Percentiles rank a stretch among this genome's conserved stretches.
phyloP scores from a whole-genome alignment of 2,113 vertebrate species.

The Columbina picui region DNA sequence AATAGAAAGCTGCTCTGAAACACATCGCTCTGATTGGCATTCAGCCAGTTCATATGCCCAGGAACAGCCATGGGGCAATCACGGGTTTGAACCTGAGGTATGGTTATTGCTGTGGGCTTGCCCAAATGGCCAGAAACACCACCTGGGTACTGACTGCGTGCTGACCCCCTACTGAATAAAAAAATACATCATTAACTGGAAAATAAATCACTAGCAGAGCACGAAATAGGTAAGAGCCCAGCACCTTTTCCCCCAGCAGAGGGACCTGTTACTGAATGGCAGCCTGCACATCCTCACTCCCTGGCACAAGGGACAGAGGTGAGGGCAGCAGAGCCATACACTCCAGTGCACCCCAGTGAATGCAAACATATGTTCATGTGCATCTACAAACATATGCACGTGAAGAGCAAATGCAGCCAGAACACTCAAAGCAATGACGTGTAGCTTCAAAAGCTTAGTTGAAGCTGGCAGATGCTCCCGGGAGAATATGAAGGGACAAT shows the following conservation, averaged over 20 bases:
- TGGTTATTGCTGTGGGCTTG: neutral
- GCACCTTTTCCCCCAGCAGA: neutral
- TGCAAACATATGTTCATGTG: rapidly evolving
- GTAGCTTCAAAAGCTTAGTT: neutral
- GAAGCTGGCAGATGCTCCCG: neutral
- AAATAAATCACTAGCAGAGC: neutral
- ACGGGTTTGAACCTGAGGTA: neutral
- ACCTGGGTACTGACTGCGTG: rapidly evolving
- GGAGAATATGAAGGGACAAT: neutral
- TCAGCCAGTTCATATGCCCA: neutral
- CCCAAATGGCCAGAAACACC: neutral
- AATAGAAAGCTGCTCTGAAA: neutral
- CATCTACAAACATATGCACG: neutral
- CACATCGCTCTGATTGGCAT: neutral
- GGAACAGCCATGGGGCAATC: neutral
- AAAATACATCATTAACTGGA: neutral
- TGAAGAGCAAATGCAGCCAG: neutral
- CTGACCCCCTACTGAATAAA: neutral
- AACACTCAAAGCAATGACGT: neutral
- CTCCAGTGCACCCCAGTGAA: rapidly evolving
- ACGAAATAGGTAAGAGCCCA: neutral
- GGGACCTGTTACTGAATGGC: rapidly evolving
- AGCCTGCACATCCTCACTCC: neutral
- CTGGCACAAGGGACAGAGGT: neutral
- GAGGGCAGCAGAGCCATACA: neutral